phyloP scores from a whole-genome alignment of 2,113 vertebrate species.

The Colinus virginianus region DNA sequence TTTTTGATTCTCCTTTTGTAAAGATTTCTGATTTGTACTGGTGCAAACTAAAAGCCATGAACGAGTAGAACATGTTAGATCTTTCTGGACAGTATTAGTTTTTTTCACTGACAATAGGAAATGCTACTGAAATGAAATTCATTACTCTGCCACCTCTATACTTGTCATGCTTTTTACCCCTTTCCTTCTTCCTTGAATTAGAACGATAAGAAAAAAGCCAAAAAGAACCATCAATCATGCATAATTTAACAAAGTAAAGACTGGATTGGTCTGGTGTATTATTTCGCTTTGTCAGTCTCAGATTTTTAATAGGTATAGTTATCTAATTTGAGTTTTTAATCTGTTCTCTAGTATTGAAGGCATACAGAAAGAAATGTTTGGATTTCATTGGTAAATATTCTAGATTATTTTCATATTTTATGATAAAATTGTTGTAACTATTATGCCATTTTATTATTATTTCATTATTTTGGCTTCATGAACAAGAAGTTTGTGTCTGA shows the following conservation, averaged over 20 bases:
- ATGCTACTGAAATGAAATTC: neutral
- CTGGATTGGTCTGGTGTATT: neutral
- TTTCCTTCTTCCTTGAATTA: neutral
- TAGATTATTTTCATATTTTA: neutral
- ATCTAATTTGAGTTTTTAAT: neutral
- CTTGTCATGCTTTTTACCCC: neutral
- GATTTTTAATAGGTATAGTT: neutral
- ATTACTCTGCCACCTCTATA: neutral
- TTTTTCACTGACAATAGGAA: neutral
- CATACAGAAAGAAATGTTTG: neutral
- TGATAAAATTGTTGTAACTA: neutral
- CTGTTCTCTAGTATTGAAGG: neutral
- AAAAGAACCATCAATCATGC: neutral
- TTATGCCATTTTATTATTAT: neutral
- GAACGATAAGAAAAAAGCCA: neutral
- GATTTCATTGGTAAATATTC: neutral
- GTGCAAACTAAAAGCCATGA: too few species aligned
- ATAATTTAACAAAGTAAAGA: neutral
- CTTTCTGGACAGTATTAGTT: neutral
- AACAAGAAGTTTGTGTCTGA: conserved; percentile 14
- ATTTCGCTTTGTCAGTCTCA: neutral
- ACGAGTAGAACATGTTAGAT: neutral
- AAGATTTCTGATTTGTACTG: neutral
- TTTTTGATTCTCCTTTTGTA: neutral
- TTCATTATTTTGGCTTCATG: neutral